A percentile compares a stretch with the other conserved stretches of the same genome.
These are phyloP conservation scores for Brachyopa scutellaris DNA, from an alignment of 2,888 invertebrate genomes.

Conservation along the genomic window DNA sequence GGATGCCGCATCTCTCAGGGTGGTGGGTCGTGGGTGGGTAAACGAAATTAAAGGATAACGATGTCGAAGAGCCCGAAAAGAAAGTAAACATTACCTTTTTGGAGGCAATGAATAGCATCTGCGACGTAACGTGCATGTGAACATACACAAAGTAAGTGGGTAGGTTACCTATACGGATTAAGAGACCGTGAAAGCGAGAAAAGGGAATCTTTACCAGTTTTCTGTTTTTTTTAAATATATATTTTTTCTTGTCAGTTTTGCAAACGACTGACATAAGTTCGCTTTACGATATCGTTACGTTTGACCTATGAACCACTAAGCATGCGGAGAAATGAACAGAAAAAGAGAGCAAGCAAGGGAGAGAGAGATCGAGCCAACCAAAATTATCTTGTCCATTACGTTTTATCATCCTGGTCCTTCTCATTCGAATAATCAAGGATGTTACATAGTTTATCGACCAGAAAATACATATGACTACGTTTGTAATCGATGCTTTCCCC, in stretches of 20 bases:
- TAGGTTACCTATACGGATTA: conserved; percentile 28
- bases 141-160: conserved; percentile 1
- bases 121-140: conserved; percentile 28
- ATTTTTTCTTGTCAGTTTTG: conserved; percentile 11
- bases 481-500: not conserved
- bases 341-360: no score
- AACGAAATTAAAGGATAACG: conserved; percentile 72
- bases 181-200: conserved; percentile 34
- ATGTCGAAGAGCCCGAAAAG: conserved; percentile 49
- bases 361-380: no score
- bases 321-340: no score
- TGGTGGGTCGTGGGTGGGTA: no score
- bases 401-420: conserved; percentile 61
- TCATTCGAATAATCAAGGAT: conserved; percentile 64
- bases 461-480: no score
- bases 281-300: conserved; percentile 51
- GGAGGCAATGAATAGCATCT: conserved; percentile 64
- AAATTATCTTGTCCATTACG: conserved; percentile 51
- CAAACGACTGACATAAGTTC: conserved; percentile 38
- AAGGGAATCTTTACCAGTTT: conserved; percentile 42
- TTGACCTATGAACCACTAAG: conserved; percentile 68
- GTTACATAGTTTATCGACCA: conserved; percentile 44
- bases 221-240: not conserved
- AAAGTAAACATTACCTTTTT: conserved; percentile 48
- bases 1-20: conserved; percentile 47